phyloP scores from a whole-genome alignment of 2,888 invertebrate species.

The Ecliptopera silaceata region DNA sequence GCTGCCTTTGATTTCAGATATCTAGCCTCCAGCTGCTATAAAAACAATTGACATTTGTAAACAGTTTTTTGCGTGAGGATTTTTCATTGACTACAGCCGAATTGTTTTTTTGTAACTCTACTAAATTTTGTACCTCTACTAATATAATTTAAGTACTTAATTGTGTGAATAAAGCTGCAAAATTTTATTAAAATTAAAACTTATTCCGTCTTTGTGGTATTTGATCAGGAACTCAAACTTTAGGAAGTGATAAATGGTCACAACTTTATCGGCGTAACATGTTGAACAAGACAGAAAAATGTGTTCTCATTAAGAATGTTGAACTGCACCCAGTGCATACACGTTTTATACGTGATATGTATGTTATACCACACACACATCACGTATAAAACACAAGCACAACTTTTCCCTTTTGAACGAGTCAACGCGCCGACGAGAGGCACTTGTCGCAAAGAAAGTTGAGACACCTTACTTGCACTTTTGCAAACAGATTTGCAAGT shows the following conservation, averaged over 20 bases:
- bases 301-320: constrained; percentile 31
- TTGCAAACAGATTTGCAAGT: constrained; percentile 35
- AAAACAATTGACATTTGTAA: too few relatives aligned
- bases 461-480: constrained; percentile 49
- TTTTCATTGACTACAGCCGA: too few relatives aligned
- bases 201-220: background rate
- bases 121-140: too few relatives aligned
- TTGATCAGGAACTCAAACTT: constrained; percentile 5
- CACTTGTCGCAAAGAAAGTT: constrained; percentile 61
- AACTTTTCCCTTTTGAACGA: constrained; percentile 62
- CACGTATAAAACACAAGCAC: constrained; percentile 36
- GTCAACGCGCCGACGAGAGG: constrained; percentile 50
- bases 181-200: too few relatives aligned
- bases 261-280: constrained; percentile 19
- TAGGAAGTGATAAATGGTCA: constrained; percentile 17
- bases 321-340: constrained; percentile 26
- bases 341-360: constrained; percentile 26
- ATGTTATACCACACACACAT: too few relatives aligned
- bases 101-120: too few relatives aligned
- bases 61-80: too few relatives aligned
- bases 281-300: constrained; percentile 34
- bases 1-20: too few relatives aligned
- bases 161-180: too few relatives aligned
- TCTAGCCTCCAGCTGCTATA: too few relatives aligned
- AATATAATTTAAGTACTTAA: too few relatives aligned